phyloP scores from a whole-genome alignment of 2,888 invertebrate species.

The Nemapogon koenigi region DNA sequence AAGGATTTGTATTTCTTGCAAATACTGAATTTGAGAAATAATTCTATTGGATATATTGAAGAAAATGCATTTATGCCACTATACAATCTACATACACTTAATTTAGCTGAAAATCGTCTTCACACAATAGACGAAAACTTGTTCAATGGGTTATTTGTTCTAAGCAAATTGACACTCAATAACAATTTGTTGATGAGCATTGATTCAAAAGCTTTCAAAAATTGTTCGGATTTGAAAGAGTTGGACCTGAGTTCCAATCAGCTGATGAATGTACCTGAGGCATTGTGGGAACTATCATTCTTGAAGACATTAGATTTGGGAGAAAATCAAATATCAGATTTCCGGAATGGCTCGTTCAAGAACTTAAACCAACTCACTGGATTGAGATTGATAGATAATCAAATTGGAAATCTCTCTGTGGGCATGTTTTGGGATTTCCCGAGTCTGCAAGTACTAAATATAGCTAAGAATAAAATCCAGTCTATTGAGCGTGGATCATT shows the following conservation, averaged over 20 bases:
- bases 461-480: conserved; percentile 89
- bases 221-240: conserved; percentile 88
- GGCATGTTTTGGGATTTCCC: conserved; percentile 90
- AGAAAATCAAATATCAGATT: conserved; percentile 86
- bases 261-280: conserved; percentile 80
- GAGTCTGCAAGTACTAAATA: conserved; percentile 83
- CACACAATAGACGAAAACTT: conserved; percentile 81
- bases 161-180: conserved; percentile 84
- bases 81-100: conserved; percentile 88
- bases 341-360: conserved; percentile 84
- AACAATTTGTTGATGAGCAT: conserved; percentile 83
- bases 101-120: conserved; percentile 86
- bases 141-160: conserved; percentile 83
- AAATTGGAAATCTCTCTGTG: conserved; percentile 81
- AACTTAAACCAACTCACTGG: conserved; percentile 88
- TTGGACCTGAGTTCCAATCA: conserved; percentile 89
- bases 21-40: conserved; percentile 84
- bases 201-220: conserved; percentile 82
- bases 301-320: conserved; percentile 90
- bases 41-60: conserved; percentile 87
- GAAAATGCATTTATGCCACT: conserved; percentile 87
- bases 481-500: conserved; percentile 86
- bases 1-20: conserved; percentile 87
- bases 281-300: conserved; percentile 80
- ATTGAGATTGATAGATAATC: conserved; percentile 87